Evolutionary conservation across 2,797 vertebrate genomes (phyloP), one percentile per base, ranked within the genome.

Genomic region (Macropus fuliginosus): DNA sequence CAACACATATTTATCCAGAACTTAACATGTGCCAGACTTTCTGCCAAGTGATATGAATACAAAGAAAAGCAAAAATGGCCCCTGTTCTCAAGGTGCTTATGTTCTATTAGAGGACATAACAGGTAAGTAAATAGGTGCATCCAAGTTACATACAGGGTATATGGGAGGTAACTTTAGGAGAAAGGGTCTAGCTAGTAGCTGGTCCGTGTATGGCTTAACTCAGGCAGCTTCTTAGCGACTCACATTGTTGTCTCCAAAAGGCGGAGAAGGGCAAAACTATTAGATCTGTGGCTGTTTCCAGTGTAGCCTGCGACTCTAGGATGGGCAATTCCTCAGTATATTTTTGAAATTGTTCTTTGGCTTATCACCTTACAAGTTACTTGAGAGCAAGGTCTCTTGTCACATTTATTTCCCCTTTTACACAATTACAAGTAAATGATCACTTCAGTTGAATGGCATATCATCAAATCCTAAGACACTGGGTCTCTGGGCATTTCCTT

Each of bases 401-500:
- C 74, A 24, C 9, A 87, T 87, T 16, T 87, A 40, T 50, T 12
- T 50, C 9, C 24, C 40, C 40, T 87, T 50, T 87, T 40, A 46
- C 34, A 74, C 40, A 81, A 18, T 40, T 11, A 24, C 2, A 46
- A 81, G 21, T 81, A 27, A 46, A 46, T 34, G 74, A 46, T 87
- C 74, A 27, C 12, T 87, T 81, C 21, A 50, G 6, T 11, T 81
- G 40, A 81, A 46, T 27, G 27, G 31, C 21, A 1, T 28, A 46
- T 24, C 21, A 54, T 28, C 16, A 27, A 0, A 11, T 2, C 27
- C 0, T 11, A 87, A 87, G 40, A 87, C 40, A 12, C 24, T n/a
- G n/a, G 6, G 4, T 74, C 55, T 31, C 50, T 14, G 31, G 54
- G 46, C 28, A 52, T 46, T 54, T 57, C 92, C 96, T 98, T 95